Evolutionary conservation across 2,113 vertebrate genomes (phyloP).

Genomic region (Polypterus bichir): DNA sequence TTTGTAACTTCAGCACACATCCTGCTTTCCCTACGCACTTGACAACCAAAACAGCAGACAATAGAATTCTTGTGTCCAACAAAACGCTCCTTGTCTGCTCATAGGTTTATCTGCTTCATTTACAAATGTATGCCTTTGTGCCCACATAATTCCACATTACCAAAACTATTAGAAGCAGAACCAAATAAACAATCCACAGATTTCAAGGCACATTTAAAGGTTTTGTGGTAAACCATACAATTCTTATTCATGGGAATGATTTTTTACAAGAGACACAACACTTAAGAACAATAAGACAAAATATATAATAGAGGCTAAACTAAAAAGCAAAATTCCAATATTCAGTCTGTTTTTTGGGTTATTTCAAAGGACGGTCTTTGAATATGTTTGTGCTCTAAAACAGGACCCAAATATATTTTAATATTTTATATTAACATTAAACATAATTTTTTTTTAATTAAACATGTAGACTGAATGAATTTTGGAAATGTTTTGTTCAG

Average conservation of each 20-base stretch:
- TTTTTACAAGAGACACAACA: too few species aligned
- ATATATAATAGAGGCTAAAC: too few species aligned
- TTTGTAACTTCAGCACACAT: conserved; percentile 82
- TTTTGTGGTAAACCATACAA: conserved; percentile 13
- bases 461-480: too few species aligned
- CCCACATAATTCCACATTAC: conserved; percentile 63
- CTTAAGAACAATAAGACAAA: too few species aligned
- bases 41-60: conserved; percentile 67
- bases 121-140: conserved; percentile 91
- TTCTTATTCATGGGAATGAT: conserved; percentile 17
- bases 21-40: conserved; percentile 73
- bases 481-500: too few species aligned
- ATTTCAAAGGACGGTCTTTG: too few species aligned
- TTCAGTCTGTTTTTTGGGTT: too few species aligned
- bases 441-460: too few species aligned
- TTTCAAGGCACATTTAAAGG: conserved; percentile 44
- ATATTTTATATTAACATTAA: too few species aligned
- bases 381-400: too few species aligned
- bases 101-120: conserved; percentile 81
- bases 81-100: conserved; percentile 80
- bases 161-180: conserved; percentile 56
- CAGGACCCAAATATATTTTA: too few species aligned
- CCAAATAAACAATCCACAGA: conserved; percentile 74
- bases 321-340: too few species aligned
- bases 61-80: conserved; percentile 83